Percentiles rank a stretch among this genome's conserved stretches.
phyloP scores from a whole-genome alignment of 2,113 vertebrate species.

The Pandion haliaetus region DNA sequence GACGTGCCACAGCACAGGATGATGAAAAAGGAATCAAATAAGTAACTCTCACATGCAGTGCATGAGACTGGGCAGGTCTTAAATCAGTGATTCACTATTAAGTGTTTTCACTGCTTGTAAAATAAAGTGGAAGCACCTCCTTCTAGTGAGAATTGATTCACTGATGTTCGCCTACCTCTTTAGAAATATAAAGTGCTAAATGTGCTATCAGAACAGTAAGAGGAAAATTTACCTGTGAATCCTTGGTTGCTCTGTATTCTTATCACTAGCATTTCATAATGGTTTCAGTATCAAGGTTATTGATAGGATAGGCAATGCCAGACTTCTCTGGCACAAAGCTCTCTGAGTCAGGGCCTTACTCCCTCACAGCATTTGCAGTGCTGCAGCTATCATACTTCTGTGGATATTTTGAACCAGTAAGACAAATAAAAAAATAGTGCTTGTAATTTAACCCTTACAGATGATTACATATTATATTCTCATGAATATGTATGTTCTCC shows the following conservation, averaged over 20 bases:
- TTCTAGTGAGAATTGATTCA: neutral
- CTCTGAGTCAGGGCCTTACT: neutral
- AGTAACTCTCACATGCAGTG: neutral
- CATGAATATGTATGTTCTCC: neutral
- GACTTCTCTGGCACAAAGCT: neutral
- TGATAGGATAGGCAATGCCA: neutral
- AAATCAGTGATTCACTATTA: neutral
- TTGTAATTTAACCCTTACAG: neutral
- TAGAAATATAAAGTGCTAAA: neutral
- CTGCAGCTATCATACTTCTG: neutral
- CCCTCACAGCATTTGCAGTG: neutral
- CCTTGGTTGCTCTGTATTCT: neutral
- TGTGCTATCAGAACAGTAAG: neutral
- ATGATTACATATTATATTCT: neutral
- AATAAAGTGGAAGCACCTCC: neutral
- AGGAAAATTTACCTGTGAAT: neutral
- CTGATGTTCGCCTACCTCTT: neutral
- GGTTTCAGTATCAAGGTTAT: neutral
- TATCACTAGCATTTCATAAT: neutral
- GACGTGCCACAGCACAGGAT: neutral
- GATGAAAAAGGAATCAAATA: neutral
- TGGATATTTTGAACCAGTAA: neutral
- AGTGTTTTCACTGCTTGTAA: neutral
- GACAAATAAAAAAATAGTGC: neutral
- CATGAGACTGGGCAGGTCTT: neutral